phyloP scores from a whole-genome alignment of 2,888 invertebrate species.

The Lasioglossum oenotherae region DNA sequence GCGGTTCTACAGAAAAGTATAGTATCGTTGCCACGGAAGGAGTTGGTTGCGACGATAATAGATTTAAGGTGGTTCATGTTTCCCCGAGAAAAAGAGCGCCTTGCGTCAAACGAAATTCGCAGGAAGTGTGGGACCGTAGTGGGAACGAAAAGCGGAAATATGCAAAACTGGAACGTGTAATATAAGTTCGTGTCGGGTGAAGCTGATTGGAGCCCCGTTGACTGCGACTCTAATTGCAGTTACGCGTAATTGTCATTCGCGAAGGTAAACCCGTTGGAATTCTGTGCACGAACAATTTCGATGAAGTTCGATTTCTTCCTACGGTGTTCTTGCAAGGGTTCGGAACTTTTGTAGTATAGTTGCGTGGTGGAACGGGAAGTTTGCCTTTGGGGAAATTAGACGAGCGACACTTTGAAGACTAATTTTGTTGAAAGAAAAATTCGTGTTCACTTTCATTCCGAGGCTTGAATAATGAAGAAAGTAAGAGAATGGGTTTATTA shows the following conservation, averaged over 20 bases:
- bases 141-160: not conserved
- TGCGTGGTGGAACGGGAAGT: not conserved
- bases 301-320: not conserved
- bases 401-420: not conserved
- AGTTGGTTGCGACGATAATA: not conserved
- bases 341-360: not conserved
- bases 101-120: not conserved
- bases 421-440: not conserved
- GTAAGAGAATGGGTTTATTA: not conserved
- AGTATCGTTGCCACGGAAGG: not conserved
- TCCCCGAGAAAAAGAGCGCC: not conserved
- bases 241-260: not conserved
- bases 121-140: not conserved
- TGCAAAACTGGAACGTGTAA: not conserved
- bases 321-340: not conserved
- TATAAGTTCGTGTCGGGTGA: not conserved
- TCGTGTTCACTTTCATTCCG: not conserved
- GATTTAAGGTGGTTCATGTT: not conserved
- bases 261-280: not conserved
- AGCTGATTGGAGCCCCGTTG: not conserved
- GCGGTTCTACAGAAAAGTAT: not conserved
- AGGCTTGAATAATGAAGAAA: not conserved
- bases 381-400: slow-evolving; percentile 2
- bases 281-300: not conserved
- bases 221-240: not conserved